Conservation (phyloP, 1,140 invertebrate genomes). For the Hermatobates lingyangjiaoensis region DNA sequence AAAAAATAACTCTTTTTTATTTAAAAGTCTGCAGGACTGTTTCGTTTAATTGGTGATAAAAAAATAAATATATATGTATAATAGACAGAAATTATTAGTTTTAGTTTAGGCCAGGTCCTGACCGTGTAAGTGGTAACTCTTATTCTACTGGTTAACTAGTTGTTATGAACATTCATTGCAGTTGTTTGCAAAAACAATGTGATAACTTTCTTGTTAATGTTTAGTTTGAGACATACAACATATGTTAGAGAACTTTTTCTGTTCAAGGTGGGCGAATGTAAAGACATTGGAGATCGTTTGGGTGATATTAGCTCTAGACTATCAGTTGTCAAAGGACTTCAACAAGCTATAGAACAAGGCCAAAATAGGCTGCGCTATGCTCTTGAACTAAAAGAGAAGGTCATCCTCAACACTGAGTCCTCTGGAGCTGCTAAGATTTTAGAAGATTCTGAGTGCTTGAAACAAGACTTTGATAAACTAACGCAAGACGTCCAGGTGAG, state of each 20-base stretch:
- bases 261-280: slow-evolving; percentile 40
- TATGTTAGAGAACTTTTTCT: not conserved
- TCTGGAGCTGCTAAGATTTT: slow-evolving; percentile 67
- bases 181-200: too few species aligned
- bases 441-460: slow-evolving; percentile 71
- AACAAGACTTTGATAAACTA: slow-evolving; percentile 71
- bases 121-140: too few species aligned
- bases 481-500: slow-evolving; percentile 41
- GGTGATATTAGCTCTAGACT: slow-evolving; percentile 67
- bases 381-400: slow-evolving; percentile 76
- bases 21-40: too few species aligned
- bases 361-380: slow-evolving; percentile 78
- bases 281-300: slow-evolving; percentile 51
- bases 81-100: too few species aligned
- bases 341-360: slow-evolving; percentile 71
- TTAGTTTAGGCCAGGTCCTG: too few species aligned
- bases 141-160: too few species aligned
- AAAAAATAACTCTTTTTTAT: too few species aligned
- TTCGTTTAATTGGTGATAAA: too few species aligned
- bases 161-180: too few species aligned
- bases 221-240: too few species aligned
- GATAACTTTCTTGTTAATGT: too few species aligned
- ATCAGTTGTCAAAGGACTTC: slow-evolving; percentile 60
- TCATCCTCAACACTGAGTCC: slow-evolving; percentile 79
- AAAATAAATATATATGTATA: too few species aligned